These are phyloP conservation scores for Melanotaenia maccullochi DNA, from an alignment of 2,797 vertebrate species.

Conservation along the genomic window DNA sequence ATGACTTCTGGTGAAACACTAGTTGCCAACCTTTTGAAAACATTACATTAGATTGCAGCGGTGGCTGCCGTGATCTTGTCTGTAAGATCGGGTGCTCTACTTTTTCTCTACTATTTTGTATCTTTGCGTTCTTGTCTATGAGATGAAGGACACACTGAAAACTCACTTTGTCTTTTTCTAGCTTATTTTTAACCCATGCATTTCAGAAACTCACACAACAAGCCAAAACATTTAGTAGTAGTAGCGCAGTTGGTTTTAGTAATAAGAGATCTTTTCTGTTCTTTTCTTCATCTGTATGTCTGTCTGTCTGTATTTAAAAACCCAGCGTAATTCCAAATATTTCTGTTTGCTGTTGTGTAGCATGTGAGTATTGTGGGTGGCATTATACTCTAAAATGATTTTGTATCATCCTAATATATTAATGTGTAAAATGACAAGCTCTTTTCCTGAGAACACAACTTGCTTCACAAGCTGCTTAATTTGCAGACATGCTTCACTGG, in stretches of 20 bases:
- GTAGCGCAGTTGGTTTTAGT: constrained; percentile 5
- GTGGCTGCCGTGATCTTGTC: constrained; percentile 14
- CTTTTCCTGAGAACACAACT: too few species aligned
- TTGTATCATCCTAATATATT: background rate
- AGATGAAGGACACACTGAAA: background rate
- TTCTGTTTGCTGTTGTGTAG: background rate
- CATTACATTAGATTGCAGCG: constrained; percentile 20
- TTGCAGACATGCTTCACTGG: too few species aligned
- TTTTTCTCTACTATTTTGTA: constrained; percentile 16
- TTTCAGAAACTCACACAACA: background rate
- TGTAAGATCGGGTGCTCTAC: constrained; percentile 32
- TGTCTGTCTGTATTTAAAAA: constrained; percentile 2
- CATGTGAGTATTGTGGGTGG: constrained; percentile 19
- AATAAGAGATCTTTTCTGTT: constrained; percentile 6
- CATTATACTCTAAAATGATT: constrained; percentile 15
- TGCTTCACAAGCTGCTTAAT: too few species aligned
- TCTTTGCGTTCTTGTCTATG: constrained; percentile 53
- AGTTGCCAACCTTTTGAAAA: background rate
- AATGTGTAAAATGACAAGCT: constrained; percentile 9
- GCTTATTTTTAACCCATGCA: constrained; percentile 1
- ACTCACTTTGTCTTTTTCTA: constrained; percentile 2
- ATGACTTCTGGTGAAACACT: background rate
- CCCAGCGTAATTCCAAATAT: background rate
- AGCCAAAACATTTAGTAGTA: constrained; percentile 18
- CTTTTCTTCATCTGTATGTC: constrained; percentile 11